A percentile compares a stretch with the other conserved stretches of the same genome.
These are phyloP conservation scores for Pygmarrhopalites habei DNA, from an alignment of 1,140 invertebrate genomes.

Conservation along the genomic window DNA sequence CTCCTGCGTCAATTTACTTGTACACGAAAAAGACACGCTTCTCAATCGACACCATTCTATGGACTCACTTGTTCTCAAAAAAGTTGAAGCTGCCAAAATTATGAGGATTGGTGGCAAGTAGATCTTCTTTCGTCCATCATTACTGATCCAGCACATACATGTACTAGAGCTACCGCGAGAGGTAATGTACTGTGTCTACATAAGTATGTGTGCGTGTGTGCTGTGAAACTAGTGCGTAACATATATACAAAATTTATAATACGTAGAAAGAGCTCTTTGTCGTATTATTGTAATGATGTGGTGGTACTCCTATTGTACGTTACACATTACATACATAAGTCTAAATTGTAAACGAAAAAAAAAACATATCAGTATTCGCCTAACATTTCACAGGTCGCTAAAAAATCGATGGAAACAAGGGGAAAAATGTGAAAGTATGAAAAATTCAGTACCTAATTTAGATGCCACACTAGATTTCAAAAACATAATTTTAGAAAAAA, in stretches of 20 bases:
- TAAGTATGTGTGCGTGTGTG: background rate
- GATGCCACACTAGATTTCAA: too few relatives aligned
- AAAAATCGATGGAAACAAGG: too few relatives aligned
- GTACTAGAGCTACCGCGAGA: background rate
- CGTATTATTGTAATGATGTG: background rate
- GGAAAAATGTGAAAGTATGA: too few relatives aligned
- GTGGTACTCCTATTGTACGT: background rate
- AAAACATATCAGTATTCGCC: constrained; percentile 10
- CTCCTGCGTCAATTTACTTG: constrained; percentile 26
- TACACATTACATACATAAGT: background rate
- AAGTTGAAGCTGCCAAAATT: constrained; percentile 3
- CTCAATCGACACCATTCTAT: constrained; percentile 24
- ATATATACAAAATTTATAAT: background rate
- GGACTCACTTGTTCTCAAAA: constrained; percentile 27
- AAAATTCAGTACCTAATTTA: too few relatives aligned
- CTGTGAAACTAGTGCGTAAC: background rate
- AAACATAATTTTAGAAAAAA: too few relatives aligned
- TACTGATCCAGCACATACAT: background rate
- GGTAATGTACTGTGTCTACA: background rate
- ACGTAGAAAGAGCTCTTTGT: background rate
- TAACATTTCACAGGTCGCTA: background rate
- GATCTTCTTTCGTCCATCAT: background rate
- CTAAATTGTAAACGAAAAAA: background rate
- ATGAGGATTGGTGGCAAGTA: constrained; percentile 9
- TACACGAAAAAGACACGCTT: constrained; percentile 1